Base-by-base conservation (phyloP, 2,797 vertebrate species). In the Myioborus melanocephalus region DNA sequence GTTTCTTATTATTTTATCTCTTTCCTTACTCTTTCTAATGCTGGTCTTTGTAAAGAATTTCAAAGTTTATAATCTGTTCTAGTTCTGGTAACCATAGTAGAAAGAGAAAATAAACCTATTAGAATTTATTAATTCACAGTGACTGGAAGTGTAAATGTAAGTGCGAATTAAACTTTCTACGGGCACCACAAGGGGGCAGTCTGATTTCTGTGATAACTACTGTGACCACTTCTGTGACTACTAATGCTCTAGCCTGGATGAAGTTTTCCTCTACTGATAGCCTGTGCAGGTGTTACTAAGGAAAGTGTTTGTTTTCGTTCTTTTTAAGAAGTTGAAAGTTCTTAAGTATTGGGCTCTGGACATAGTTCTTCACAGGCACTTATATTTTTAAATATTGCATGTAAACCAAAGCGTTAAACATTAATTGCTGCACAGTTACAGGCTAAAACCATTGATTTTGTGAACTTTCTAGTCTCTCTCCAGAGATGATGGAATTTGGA, bases 141-240 rank as follows among this genome's bases (percentile, higher is more conserved):
- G 34, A 26, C 44, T 77, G 22, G 6, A 60, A 32, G 30, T 27
- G 18, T 32, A 22, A 59, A 39, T 39, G 0, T 9, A 34, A 53
- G 24, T 26, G 23, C 11, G 7, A 86, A 28, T 80, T 53, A 57
- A 55, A 21, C 16, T 57, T 88, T 71, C 14, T 65, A 20, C 5
- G 9, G 12, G 14, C 10, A 75, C 77, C 96, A 59, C 86, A 76
- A 76, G 96, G 84, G 95, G 94, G 95, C 96, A 91, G 60, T 87
- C 60, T 78, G 71, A 93, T 80, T 80, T 92, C 57, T 87, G 5
- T 24, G 68, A 28, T 72, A 53, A 63, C 52, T 44, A 6, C 16
- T 32, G 22, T 44, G n/a, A 15, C 24, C 18, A 3, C 47, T 52
- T 34, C 23, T 63, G 37, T 44, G 20, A 12, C 39, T 55, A 21